phyloP scores from a whole-genome alignment of 2,888 invertebrate species.

The Rotaria socialis region DNA sequence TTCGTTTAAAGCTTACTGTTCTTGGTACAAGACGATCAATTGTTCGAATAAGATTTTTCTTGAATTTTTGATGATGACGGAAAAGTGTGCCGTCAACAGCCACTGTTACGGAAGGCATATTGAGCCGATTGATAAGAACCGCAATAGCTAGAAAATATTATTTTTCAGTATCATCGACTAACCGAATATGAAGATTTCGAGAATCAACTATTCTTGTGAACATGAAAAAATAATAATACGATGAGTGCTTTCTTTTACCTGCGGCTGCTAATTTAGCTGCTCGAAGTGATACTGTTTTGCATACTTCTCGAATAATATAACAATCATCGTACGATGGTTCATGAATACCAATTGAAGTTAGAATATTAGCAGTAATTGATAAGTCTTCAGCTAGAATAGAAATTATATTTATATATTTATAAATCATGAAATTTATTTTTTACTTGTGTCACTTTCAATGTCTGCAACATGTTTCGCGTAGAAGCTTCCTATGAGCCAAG shows the following conservation, averaged over 20 bases:
- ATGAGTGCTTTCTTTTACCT: conserved; percentile 60
- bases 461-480: conserved; percentile 96
- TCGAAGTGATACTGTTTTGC: conserved; percentile 81
- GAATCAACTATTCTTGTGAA: too few relatives aligned
- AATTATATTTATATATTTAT: neutral
- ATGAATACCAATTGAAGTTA: conserved; percentile 48
- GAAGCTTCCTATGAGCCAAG: conserved; percentile 70
- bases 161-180: neutral
- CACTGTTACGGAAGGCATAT: conserved; percentile 39
- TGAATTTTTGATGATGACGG: conserved; percentile 40
- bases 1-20: neutral
- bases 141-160: conserved; percentile 37
- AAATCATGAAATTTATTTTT: neutral
- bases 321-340: conserved; percentile 79
- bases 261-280: conserved; percentile 88
- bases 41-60: conserved; percentile 27
- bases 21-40: conserved; percentile 1
- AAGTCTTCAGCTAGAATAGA: neutral
- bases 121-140: conserved; percentile 43
- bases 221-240: too few relatives aligned
- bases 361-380: neutral
- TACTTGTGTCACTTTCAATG: conserved; percentile 68
- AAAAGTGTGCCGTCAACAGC: conserved; percentile 45
- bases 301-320: conserved; percentile 82
- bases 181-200: too few relatives aligned